Evolutionary conservation across 2,888 invertebrate genomes (phyloP).

Genomic region (Taphrorychus bicolor): DNA sequence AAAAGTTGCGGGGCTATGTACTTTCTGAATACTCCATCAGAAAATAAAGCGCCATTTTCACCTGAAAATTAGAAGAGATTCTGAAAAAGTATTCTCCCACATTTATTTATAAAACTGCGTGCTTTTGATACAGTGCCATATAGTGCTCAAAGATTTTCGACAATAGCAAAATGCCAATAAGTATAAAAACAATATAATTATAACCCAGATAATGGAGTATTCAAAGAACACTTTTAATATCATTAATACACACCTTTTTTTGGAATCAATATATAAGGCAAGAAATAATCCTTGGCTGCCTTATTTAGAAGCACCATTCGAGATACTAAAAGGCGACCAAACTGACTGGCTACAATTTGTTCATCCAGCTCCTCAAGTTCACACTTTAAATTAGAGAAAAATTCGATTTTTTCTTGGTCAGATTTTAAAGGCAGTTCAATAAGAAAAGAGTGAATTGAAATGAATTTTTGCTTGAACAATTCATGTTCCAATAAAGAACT

Average conservation of each 20-base stretch:
- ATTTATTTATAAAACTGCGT: too few species aligned
- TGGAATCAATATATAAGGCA: slow-evolving; percentile 76
- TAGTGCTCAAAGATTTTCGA: too few species aligned
- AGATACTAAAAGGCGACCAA: slow-evolving; percentile 79
- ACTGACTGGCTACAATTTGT: slow-evolving; percentile 80
- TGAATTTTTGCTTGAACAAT: slow-evolving; percentile 87
- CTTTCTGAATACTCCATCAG: slow-evolving; percentile 71
- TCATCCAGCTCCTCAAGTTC: slow-evolving; percentile 78
- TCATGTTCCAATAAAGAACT: slow-evolving; percentile 72
- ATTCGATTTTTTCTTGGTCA: slow-evolving; percentile 76
- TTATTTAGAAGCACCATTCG: slow-evolving; percentile 85
- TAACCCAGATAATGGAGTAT: too few species aligned
- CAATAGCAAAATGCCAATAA: too few species aligned
- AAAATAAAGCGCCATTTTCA: slow-evolving; percentile 32
- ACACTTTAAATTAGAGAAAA: slow-evolving; percentile 76
- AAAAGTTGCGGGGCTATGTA: slow-evolving; percentile 79
- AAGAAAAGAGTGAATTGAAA: slow-evolving; percentile 82
- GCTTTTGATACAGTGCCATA: too few species aligned
- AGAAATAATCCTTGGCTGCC: slow-evolving; percentile 75
- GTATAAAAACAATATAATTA: too few species aligned
- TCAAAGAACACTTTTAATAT: too few species aligned
- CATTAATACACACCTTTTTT: slow-evolving; percentile 65
- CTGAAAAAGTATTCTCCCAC: too few species aligned
- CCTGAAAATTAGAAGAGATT: slow-evolving; percentile 11
- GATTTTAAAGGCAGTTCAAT: slow-evolving; percentile 82